phyloP scores from a whole-genome alignment of 2,113 vertebrate species.

The Tapirus terrestris region DNA sequence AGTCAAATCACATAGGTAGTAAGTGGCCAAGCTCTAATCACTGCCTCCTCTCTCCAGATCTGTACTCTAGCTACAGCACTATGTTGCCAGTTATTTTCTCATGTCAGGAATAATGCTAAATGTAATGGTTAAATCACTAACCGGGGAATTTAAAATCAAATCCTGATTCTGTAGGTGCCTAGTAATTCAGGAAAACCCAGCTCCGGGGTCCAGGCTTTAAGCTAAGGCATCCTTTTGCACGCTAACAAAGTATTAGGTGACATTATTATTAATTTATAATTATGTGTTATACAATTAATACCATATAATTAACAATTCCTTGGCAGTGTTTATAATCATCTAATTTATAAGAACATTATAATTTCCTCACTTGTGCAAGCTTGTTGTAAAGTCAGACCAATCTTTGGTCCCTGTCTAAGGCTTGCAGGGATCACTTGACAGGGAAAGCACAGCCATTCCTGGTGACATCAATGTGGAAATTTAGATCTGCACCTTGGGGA shows the following conservation, averaged over 20 bases:
- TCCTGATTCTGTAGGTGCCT: not conserved
- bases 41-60: not conserved
- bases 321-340: conserved; percentile 50
- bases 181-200: not conserved
- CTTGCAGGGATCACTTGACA: not conserved
- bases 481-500: not conserved
- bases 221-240: not conserved
- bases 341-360: conserved; percentile 48
- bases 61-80: not conserved
- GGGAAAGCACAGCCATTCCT: no score
- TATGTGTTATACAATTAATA: conserved; percentile 26
- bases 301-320: conserved; percentile 61
- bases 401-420: not conserved
- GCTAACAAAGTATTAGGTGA: conserved; percentile 55
- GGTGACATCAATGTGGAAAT: not conserved
- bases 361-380: not conserved
- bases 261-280: conserved; percentile 65
- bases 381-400: not conserved
- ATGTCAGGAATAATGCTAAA: not conserved
- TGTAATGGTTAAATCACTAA: not conserved
- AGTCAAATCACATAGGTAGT: not conserved
- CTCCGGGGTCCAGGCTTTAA: not conserved
- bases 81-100: not conserved
- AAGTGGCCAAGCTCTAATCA: not conserved
- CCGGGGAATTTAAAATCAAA: not conserved